Base-by-base conservation (phyloP, 1,140 invertebrate genomes). In the Thaumatotibia leucotreta region DNA sequence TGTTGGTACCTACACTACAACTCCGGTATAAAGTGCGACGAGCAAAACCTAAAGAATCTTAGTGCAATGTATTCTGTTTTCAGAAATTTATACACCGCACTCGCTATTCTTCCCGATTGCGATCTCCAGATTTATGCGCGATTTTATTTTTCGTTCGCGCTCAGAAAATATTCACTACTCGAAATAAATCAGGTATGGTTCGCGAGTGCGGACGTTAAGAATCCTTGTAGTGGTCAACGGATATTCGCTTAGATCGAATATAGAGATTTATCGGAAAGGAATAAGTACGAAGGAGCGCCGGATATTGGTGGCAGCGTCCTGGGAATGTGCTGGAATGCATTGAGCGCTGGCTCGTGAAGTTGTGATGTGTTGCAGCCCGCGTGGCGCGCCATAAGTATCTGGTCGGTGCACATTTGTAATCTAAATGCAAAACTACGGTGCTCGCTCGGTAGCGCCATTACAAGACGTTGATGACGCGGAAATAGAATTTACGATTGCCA, bases 401-500 rank as follows among this genome's bases (percentile, higher is more conserved):
- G 68, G 71, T 63, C 68, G 62, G 63, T 70, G 68, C 67, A 65
- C 54, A 35, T 68, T 67, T 32, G 33, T 67, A 68, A 76, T 80
- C 70, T 83, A 76, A 76, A 83, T 82, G 79, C 75, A 82, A 78
- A 80, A 52, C 69, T 75, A 70, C 73, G 68, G 73, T 62, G 63
- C 68, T 61, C 52, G 54, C 54, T 64, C 17, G 67, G n/a, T 22
- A 61, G 54, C 33, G 67, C 67, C 78, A 77, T 79, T 77, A 73
- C 69, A 75, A 79, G 79, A 75, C 66, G 75, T 83, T 73, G 74
- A 79, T 79, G 80, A 83, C 69, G 80, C 83, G 84, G 83, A 87
- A 87, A 80, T 79, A 81, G 83, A 77, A 85, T 80, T 82, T 82
- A 88, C 80, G 77, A 85, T 67, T 76, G 69, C 72, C 65, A 63